Evolutionary conservation across 2,888 invertebrate species (phyloP), one percentile per base, ranked within the genome.

Genomic region (Rhingia campestris): DNA sequence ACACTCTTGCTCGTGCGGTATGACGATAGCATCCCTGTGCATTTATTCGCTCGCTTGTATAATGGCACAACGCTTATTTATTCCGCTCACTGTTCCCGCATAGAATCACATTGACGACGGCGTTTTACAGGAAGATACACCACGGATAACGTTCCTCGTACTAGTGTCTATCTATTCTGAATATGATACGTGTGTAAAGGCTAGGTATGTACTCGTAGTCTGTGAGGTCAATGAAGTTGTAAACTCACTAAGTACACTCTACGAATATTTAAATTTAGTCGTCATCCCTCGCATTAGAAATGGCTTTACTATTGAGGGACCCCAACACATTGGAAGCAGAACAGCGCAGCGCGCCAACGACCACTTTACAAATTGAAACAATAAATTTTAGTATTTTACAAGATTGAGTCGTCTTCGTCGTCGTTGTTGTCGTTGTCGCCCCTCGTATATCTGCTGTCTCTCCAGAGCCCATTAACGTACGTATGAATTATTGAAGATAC

Each of bases 321-420:
- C 39, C 32, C 30, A 54, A 33, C 30, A 39, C 56, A 30, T 22
- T 22, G 22, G 22, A 22, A 22, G 22, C 22, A 22, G 22, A 4
- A 37, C 22, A 12, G 58, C 39, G 22, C 22, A 22, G 22, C 1
- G 32, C 22, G 10, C 51, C 39, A 53, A 61, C 54, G 74, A 33
- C 69, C 58, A 81, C 76, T 81, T 76, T 72, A 81, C 70, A 76
- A 81, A 81, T 70, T 81, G 66, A 76, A 54, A 76, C 76, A 76
- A 66, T 81, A 81, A 72, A 81, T 81, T 81, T 37, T 56, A 49
- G 64, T n/a, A 47, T 61, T 76, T 66, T 72, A 81, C 45, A 76
- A 72, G 64, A 76, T n/a, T 9, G 69, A 53, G 35, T 35, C 35
- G 41, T 35, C 43, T 33, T 56, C n/a, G 35, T 35, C 43, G 39